These are phyloP conservation scores for Ganaspis brasiliensis DNA, from an alignment of 2,888 invertebrate genomes.

Conservation along the genomic window DNA sequence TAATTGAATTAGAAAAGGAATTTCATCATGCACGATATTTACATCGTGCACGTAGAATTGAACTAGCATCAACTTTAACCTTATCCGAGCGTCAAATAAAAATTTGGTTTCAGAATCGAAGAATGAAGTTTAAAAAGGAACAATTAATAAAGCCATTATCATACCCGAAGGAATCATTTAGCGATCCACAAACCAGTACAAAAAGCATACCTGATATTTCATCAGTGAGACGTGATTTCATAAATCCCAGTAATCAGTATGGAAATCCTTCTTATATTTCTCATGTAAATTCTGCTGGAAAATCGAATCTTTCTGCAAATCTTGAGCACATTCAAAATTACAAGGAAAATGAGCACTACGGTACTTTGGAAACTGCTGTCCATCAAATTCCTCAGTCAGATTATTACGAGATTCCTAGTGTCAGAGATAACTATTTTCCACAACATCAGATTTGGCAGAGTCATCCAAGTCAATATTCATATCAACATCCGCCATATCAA, in stretches of 20 bases:
- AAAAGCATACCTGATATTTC: background rate
- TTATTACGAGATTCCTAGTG: background rate
- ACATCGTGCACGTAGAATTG: conserved; percentile 96
- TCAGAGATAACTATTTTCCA: conserved; percentile 7
- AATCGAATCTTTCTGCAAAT: background rate
- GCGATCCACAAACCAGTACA: background rate
- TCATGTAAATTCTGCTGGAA: background rate
- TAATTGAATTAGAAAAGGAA: conserved; percentile 96
- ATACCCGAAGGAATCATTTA: background rate
- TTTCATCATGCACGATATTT: conserved; percentile 98
- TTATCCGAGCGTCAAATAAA: conserved; percentile 97
- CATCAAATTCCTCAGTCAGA: background rate
- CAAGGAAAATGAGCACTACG: background rate
- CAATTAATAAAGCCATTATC: conserved; percentile 86
- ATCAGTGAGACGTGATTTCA: background rate
- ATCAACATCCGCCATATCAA: background rate
- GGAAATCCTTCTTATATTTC: background rate
- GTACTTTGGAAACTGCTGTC: background rate
- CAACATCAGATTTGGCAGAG: conserved; percentile 14
- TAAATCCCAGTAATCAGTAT: conserved; percentile 6
- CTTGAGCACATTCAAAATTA: background rate
- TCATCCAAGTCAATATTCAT: conserved; percentile 1
- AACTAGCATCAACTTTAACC: conserved; percentile 97
- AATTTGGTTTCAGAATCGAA: conserved; percentile 99
- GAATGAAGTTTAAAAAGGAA: conserved; percentile 98